Conservation (phyloP, 2,888 invertebrate genomes). For the Peribatodes rhomboidaria region DNA sequence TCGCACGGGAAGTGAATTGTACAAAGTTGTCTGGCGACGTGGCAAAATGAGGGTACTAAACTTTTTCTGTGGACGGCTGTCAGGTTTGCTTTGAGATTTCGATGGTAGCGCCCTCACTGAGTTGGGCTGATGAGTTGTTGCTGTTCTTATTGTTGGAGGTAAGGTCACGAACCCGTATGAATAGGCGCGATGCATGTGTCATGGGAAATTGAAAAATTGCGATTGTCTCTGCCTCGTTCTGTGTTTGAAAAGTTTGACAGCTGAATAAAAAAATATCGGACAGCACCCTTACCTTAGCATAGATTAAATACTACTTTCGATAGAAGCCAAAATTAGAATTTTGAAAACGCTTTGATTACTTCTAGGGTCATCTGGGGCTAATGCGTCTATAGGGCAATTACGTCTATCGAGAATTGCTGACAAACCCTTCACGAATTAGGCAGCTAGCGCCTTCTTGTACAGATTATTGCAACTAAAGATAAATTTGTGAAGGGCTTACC, state of each 20-base stretch:
- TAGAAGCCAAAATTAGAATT: too few species aligned
- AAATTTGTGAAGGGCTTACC: too few species aligned
- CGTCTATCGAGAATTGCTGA: too few species aligned
- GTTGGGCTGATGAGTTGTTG: background rate
- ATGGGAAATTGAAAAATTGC: conserved; percentile 43
- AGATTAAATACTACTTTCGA: too few species aligned
- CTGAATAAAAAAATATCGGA: conserved; percentile 7
- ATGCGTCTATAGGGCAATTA: too few species aligned
- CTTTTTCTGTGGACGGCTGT: background rate
- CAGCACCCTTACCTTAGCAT: background rate
- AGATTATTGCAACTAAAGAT: too few species aligned
- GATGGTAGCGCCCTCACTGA: background rate
- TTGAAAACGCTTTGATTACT: too few species aligned
- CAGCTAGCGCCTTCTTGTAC: too few species aligned
- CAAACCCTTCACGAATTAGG: too few species aligned
- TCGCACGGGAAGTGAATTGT: conserved; percentile 67
- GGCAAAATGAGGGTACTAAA: background rate
- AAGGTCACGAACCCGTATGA: conserved; percentile 66
- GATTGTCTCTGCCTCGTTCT: conserved; percentile 40
- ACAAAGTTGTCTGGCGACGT: background rate
- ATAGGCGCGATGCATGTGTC: conserved; percentile 45
- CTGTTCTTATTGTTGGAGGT: conserved; percentile 42
- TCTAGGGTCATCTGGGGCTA: too few species aligned
- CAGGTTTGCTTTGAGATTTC: background rate
- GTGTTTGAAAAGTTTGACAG: conserved; percentile 49